Evolutionary conservation across 2,113 vertebrate species (phyloP).

Genomic region (Myrmecophaga tridactyla): DNA sequence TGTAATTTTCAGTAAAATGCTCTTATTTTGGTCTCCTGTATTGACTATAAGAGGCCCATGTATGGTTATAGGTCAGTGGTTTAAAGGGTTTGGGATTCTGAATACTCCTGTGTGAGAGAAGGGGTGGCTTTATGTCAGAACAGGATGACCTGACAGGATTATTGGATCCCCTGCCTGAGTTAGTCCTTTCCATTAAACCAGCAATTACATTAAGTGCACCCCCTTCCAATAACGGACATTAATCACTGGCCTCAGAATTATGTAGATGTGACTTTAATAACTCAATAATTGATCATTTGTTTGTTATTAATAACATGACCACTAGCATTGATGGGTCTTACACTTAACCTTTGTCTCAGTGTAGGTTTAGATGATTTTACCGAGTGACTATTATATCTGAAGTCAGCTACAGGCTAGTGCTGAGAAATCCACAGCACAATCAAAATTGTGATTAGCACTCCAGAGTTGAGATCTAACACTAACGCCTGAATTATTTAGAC

Average conservation of each 20-base stretch:
- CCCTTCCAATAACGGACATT: not conserved
- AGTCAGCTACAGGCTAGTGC: not conserved
- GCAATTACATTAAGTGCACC: not conserved
- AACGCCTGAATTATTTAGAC: not conserved
- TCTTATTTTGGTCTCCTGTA: conserved; percentile 68
- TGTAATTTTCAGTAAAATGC: conserved; percentile 72
- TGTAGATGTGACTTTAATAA: conserved; percentile 26
- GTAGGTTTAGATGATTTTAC: not conserved
- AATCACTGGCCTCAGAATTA: not conserved
- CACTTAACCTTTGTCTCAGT: not conserved
- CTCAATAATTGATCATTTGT: not conserved
- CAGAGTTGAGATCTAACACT: not conserved
- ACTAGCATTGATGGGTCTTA: not conserved
- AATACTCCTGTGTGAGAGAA: not conserved
- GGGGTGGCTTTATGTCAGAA: not conserved
- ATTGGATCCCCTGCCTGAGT: not conserved
- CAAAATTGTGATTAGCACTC: not conserved
- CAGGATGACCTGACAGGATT: not conserved
- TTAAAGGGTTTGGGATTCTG: not conserved
- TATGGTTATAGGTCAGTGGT: not conserved
- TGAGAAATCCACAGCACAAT: not conserved
- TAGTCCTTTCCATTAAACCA: not conserved
- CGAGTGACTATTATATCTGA: not conserved
- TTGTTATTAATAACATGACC: conserved; percentile 17
- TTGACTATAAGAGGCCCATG: not conserved